A percentile compares a stretch with the other conserved stretches of the same genome.
These are phyloP conservation scores for Melanargia galathea DNA, from an alignment of 2,888 invertebrate species.

Conservation along the genomic window DNA sequence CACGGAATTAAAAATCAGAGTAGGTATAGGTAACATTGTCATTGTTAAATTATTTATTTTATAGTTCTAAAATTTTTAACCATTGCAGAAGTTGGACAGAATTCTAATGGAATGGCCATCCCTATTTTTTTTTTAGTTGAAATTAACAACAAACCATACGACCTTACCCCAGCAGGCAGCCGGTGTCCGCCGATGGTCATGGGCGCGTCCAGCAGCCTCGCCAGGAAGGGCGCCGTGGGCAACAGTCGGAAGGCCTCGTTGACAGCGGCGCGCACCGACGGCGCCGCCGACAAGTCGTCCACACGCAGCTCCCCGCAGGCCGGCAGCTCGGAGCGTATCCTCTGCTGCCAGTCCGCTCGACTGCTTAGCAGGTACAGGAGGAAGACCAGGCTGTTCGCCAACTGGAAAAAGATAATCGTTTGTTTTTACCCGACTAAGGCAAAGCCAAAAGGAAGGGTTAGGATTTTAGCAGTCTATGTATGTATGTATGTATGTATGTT, in stretches of 20 bases:
- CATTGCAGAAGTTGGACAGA: too few relatives aligned
- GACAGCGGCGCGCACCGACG: constrained; percentile 90
- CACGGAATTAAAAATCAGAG: too few relatives aligned
- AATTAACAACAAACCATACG: constrained; percentile 21
- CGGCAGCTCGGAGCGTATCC: constrained; percentile 85
- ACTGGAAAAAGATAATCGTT: constrained; percentile 66
- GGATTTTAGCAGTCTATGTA: too few relatives aligned
- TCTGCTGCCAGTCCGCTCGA: constrained; percentile 84
- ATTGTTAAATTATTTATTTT: too few relatives aligned
- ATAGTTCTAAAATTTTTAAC: too few relatives aligned
- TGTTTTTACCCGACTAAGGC: too few relatives aligned
- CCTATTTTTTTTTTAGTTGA: not conserved
- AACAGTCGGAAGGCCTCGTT: constrained; percentile 88
- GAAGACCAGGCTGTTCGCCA: constrained; percentile 91
- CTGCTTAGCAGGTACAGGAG: constrained; percentile 88
- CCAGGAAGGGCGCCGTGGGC: constrained; percentile 91
- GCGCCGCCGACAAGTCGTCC: constrained; percentile 84
- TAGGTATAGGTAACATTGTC: too few relatives aligned
- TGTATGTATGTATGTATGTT: too few relatives aligned
- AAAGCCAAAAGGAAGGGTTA: too few relatives aligned
- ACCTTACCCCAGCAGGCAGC: constrained; percentile 86
- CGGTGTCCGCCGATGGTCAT: constrained; percentile 86
- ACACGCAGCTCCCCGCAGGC: constrained; percentile 80
- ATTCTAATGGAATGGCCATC: too few relatives aligned
- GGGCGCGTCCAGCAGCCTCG: constrained; percentile 88